These are phyloP conservation scores for Xiphias gladius DNA, from an alignment of 2,113 vertebrate genomes.

Conservation along the genomic window DNA sequence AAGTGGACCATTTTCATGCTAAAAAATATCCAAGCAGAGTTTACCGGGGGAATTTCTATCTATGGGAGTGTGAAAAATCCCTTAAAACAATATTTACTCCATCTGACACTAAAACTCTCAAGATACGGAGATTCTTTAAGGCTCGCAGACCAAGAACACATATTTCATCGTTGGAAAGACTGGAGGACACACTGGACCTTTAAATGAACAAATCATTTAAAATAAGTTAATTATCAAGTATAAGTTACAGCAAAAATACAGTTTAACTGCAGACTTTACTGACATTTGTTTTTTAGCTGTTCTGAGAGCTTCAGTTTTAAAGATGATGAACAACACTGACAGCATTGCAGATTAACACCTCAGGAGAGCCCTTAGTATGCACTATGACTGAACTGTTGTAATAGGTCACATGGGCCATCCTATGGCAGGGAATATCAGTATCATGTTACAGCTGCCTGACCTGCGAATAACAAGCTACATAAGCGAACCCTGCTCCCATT, in stretches of 20 bases:
- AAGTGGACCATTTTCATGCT: not conserved
- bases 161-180: not conserved
- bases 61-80: not conserved
- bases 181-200: no score
- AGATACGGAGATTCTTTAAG: not conserved
- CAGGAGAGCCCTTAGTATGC: no score
- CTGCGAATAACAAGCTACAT: slow-evolving; percentile 8
- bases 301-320: not conserved
- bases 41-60: not conserved
- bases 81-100: slow-evolving; percentile 3
- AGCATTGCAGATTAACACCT: not conserved
- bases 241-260: not conserved
- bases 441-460: not conserved
- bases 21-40: not conserved
- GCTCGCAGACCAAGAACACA: not conserved
- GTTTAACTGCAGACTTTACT: not conserved
- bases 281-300: not conserved
- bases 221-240: no score
- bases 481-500: slow-evolving; percentile 12
- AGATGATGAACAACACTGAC: not conserved
- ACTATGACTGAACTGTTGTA: not conserved
- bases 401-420: not conserved
- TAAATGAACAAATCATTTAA: no score
- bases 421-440: not conserved
- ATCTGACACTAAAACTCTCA: not conserved